These are phyloP conservation scores for Yponomeuta cagnagella DNA, from an alignment of 2,888 invertebrate genomes.

Conservation along the genomic window DNA sequence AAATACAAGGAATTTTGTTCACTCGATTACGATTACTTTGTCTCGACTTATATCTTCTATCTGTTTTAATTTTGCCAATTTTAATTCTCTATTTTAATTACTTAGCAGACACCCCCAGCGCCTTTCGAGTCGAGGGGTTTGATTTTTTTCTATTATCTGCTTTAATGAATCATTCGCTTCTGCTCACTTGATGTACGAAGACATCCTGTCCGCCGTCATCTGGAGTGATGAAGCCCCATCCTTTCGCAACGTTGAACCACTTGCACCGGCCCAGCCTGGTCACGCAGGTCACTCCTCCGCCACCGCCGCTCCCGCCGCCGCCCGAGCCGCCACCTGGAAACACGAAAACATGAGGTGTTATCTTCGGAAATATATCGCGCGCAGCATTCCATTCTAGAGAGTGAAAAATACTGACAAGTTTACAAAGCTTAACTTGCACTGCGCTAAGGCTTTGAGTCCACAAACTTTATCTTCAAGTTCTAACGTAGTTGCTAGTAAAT, in stretches of 20 bases:
- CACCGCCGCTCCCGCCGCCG: slow-evolving; percentile 31
- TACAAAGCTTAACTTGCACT: neutral
- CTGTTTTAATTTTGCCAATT: no score
- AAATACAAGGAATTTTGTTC: no score
- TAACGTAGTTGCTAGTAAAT: neutral
- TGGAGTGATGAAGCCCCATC: slow-evolving; percentile 95
- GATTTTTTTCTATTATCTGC: neutral
- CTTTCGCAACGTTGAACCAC: slow-evolving; percentile 97
- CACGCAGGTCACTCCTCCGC: slow-evolving; percentile 68
- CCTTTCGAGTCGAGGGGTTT: neutral
- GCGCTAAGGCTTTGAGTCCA: neutral
- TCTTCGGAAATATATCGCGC: neutral
- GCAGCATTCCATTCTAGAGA: neutral
- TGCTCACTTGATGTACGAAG: slow-evolving; percentile 92
- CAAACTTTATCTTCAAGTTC: neutral
- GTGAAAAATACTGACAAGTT: neutral
- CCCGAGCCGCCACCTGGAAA: slow-evolving; percentile 42
- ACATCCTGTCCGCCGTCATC: slow-evolving; percentile 93
- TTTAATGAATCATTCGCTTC: neutral
- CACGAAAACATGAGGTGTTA: neutral
- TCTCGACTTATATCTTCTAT: no score
- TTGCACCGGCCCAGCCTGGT: slow-evolving; percentile 89
- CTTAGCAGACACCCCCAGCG: neutral
- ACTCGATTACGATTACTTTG: no score
- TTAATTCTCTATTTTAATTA: neutral